Conservation (phyloP, 2,113 vertebrate species). For the Dermatemys mawii region DNA sequence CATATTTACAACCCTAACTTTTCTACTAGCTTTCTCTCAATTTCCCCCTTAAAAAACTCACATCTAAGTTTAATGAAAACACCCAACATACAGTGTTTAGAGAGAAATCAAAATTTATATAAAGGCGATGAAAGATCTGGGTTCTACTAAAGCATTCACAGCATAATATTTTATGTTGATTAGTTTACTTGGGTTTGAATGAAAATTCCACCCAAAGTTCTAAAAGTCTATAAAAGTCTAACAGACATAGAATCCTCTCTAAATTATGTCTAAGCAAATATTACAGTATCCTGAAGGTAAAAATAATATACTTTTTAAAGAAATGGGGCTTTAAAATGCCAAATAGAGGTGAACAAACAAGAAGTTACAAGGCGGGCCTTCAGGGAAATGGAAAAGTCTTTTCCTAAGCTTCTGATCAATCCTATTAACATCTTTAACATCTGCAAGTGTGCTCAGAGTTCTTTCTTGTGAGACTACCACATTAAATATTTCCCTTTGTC, state of each 20-base stretch:
- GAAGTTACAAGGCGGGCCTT: background rate
- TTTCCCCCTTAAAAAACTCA: background rate
- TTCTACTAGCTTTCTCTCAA: slow-evolving; percentile 24
- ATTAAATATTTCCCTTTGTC: slow-evolving; percentile 14
- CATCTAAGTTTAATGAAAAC: background rate
- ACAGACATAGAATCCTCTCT: background rate
- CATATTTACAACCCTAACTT: slow-evolving; percentile 49
- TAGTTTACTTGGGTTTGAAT: slow-evolving; percentile 3
- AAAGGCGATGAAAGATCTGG: fast-evolving
- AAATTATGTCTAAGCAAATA: background rate
- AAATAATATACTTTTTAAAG: background rate
- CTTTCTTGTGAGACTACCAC: slow-evolving; percentile 4
- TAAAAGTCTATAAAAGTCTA: background rate
- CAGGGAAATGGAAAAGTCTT: background rate
- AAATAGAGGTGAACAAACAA: background rate
- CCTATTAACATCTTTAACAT: background rate
- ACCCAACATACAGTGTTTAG: background rate
- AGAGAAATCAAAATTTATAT: background rate
- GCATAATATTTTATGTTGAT: background rate
- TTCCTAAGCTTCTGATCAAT: background rate
- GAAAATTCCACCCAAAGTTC: background rate
- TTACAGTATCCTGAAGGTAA: fast-evolving
- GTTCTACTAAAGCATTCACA: background rate
- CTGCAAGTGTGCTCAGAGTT: background rate
- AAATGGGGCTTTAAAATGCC: background rate